Conservation (phyloP, 2,113 vertebrate genomes). For the Ahaetulla prasina region DNA sequence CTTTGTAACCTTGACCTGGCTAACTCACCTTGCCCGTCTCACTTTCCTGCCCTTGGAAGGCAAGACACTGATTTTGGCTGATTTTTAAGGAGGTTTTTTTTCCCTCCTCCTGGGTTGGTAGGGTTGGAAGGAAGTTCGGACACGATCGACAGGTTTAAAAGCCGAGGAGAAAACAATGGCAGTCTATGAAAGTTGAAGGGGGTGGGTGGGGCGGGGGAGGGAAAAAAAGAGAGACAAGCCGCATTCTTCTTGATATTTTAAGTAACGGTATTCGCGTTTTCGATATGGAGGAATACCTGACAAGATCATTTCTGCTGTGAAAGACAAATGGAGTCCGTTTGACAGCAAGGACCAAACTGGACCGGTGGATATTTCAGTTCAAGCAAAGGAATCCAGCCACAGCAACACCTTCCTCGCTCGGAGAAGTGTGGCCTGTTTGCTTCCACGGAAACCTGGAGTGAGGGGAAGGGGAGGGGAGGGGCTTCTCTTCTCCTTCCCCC, state of each 20-base stretch:
- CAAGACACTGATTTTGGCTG: background rate
- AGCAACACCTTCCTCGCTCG: no score
- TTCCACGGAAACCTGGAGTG: background rate
- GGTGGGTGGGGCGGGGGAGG: accelerated
- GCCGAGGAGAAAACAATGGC: accelerated
- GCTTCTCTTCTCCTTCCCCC: no score
- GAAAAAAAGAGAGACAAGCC: background rate
- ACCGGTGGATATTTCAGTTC: background rate
- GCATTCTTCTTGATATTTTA: background rate
- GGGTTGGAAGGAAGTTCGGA: background rate
- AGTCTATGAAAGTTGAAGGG: background rate
- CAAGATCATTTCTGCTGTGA: background rate
- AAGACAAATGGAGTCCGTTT: background rate
- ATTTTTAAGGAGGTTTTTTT: background rate
- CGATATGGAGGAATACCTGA: background rate
- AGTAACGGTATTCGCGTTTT: background rate
- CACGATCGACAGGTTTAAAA: background rate
- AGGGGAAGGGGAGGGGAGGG: background rate
- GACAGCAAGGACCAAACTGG: background rate
- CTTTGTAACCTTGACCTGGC: background rate
- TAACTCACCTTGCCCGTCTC: background rate
- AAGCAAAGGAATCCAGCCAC: background rate
- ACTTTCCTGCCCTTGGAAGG: background rate
- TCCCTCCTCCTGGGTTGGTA: background rate
- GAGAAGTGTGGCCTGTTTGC: background rate